Base-by-base conservation (phyloP, 2,113 vertebrate species). In the Pavo muticus region DNA sequence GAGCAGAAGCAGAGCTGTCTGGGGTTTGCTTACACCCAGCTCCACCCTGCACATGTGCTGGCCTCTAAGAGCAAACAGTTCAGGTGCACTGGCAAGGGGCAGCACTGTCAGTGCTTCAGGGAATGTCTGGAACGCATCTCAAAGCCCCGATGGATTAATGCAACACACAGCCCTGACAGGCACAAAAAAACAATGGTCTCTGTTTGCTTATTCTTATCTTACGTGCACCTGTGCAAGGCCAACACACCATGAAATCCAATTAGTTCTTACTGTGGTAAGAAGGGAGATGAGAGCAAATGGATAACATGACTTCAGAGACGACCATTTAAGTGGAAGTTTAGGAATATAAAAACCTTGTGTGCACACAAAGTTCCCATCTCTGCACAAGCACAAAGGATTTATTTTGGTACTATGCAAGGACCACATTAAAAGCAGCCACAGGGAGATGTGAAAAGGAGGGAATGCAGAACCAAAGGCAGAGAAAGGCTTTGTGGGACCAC, bases 351-450 rank as follows among this genome's bases (percentile, higher is more conserved):
- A 86, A 67, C 68, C 54, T 59, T 27, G 42, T 0, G 8, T 17
- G 45, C 0, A 0, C 85, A 85, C n/a, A 19, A 80, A 76, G 64
- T 86, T 77, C 75, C 56, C 47, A 59, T 60, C 71, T 59, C 35
- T 16, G 13, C 47, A 45, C 50, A 42, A 92, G 68, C 5, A 76
- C 84, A 94, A 95, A 88, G 76, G 85, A 40, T 84, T 95, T 94
- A 90, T 95, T 95, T 78, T 91, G 83, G 93, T 88, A 10, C 52
- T 63, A 64, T 3, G 23, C 70, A 74, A 83, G 50, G 79, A 80
- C 75, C 84, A 87, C 82, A 70, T 76, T n/a, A 94, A 90, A 95
- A 60, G 61, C 64, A 70, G 88, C 75, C 82, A 79, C 2, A 2
- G 54, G 57, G 77, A 87, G 44, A 83, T 24, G 68, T 39, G 91